Evolutionary conservation across 2,888 invertebrate species (phyloP), one percentile per base, ranked within the genome.

Genomic region (Campopleginae sp.): DNA sequence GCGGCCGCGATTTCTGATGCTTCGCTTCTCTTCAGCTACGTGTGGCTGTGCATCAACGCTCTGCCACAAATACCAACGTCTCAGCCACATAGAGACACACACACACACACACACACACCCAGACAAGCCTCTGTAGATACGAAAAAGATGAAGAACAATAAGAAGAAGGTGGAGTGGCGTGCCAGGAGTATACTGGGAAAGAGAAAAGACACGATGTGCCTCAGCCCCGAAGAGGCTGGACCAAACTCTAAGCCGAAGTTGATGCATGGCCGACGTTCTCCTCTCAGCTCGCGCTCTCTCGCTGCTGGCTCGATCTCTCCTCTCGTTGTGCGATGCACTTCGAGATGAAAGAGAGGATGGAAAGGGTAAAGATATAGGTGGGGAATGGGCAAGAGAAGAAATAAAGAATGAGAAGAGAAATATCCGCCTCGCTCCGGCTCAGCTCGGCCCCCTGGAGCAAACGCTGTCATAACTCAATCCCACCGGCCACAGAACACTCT

Each of bases 391-490:
- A 90, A 77, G 88, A 84, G 89, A 90, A 91, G 91, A 91, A 91
- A 92, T 91, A 92, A 92, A 92, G 92, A 93, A 92, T 92, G 92
- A 92, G 91, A 92, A 92, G 91, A 92, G 91, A 91, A 92, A 88
- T 93, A 92, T 92, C 92, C 91, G 92, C 91, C 91, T 90, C 89
- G 91, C 89, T 88, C 88, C 85, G 89, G 79, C 90, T 89, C 89
- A 89, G 90, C 91, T 70, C 92, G 93, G 93, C 93, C 93, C 92
- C 93, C 93, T 90, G 92, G 93, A 92, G 93, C 93, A 93, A 92
- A 91, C 93, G 92, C 92, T 93, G 93, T 93, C 93, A 94, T 94
- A 94, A 93, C 93, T 93, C 93, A 93, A 94, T 94, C 93, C 93
- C 93, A 93, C 93, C 93, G 93, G 91, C 92, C 89, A 86, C 84